Conservation (phyloP, 2,113 vertebrate species). For the Stomatorhinus ivindoensis region DNA sequence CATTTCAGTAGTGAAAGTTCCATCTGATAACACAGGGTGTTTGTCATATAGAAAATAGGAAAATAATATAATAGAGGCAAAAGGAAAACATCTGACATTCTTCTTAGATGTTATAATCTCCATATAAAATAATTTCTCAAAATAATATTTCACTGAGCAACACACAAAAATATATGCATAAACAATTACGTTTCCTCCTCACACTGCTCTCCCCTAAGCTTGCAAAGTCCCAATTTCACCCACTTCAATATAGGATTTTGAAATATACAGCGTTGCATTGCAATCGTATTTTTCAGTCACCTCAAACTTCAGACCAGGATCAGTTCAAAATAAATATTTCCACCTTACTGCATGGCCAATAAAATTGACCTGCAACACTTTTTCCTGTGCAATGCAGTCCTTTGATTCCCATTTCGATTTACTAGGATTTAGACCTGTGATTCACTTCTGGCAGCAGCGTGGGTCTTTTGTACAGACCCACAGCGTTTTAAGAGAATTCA, state of each 20-base stretch:
- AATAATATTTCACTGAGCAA: conserved; percentile 58
- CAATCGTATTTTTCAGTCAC: not conserved
- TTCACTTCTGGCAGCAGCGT: not conserved
- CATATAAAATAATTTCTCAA: conserved; percentile 62
- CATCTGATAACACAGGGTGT: conserved; percentile 54
- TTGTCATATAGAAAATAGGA: conserved; percentile 59
- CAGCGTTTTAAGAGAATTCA: not conserved
- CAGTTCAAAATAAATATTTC: not conserved
- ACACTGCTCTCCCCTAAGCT: conserved; percentile 34
- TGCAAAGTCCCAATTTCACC: conserved; percentile 23
- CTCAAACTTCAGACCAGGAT: not conserved
- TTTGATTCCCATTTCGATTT: not conserved
- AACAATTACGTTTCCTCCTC: conserved; percentile 35
- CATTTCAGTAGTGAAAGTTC: conserved; percentile 62
- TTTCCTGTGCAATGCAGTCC: not conserved
- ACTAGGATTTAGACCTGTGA: not conserved
- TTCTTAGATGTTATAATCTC: conserved; percentile 49
- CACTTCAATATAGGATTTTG: conserved; percentile 5
- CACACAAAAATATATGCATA: conserved; percentile 47
- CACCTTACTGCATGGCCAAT: not conserved
- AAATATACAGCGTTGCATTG: not conserved
- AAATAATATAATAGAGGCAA: conserved; percentile 49
- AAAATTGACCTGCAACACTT: not conserved
- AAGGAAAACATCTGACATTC: conserved; percentile 50
- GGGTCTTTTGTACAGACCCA: not conserved